Conservation (phyloP, 1,140 invertebrate species). For the Chrysoperla carnea region DNA sequence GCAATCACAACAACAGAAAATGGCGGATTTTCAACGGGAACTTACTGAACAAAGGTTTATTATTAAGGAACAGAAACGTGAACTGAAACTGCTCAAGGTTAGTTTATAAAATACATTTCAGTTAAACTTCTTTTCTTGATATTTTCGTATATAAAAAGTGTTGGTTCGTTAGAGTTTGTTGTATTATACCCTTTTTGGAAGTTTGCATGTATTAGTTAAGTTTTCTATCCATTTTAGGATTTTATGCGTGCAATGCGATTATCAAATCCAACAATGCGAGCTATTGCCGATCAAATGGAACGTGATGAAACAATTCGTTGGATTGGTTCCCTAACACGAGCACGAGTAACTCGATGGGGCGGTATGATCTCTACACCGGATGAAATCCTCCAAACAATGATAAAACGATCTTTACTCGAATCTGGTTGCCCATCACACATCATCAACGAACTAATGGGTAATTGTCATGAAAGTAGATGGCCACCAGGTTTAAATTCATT, state of each 20-base stretch:
- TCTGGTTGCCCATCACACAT: conserved; percentile 84
- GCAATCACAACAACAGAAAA: conserved; percentile 67
- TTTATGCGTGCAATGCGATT: conserved; percentile 81
- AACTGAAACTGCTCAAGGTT: conserved; percentile 71
- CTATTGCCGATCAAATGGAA: conserved; percentile 82
- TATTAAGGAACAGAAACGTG: conserved; percentile 75
- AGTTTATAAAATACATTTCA: conserved; percentile 2
- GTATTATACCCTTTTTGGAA: no score
- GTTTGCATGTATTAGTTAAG: neutral
- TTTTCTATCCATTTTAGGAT: conserved; percentile 36
- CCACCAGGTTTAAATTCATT: conserved; percentile 80
- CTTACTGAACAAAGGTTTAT: conserved; percentile 70
- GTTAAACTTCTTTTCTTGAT: no score
- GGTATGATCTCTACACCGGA: conserved; percentile 96
- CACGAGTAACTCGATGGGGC: conserved; percentile 86
- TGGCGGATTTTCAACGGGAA: conserved; percentile 70
- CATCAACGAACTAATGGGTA: conserved; percentile 89
- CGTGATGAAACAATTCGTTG: conserved; percentile 83
- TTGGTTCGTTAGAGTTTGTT: no score
- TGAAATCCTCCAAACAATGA: conserved; percentile 76
- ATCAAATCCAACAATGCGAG: conserved; percentile 75
- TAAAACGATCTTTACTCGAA: conserved; percentile 79
- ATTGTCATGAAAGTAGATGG: conserved; percentile 90
- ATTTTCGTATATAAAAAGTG: no score
- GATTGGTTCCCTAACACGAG: conserved; percentile 67